Evolutionary conservation across 2,113 vertebrate species (phyloP).

Genomic region (Carassius gibelio): DNA sequence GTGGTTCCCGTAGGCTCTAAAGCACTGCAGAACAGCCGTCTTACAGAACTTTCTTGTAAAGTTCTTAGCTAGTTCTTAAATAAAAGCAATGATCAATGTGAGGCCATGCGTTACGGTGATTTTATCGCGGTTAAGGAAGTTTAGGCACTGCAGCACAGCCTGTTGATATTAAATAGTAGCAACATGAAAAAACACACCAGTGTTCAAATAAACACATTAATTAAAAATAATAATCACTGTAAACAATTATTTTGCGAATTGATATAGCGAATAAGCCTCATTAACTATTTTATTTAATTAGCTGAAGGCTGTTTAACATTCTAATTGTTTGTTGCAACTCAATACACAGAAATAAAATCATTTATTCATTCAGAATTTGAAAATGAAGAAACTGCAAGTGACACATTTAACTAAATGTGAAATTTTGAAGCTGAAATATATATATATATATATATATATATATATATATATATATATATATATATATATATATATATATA

Average conservation of each 20-base stretch:
- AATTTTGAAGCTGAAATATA: not conserved
- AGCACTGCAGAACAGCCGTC: not conserved
- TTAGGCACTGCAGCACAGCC: not conserved
- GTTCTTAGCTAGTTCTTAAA: not conserved
- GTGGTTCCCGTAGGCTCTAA: conserved; percentile 27
- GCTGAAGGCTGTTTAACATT: not conserved
- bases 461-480: too few relatives aligned
- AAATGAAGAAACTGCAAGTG: not conserved
- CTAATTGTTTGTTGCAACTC: not conserved
- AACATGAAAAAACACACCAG: not conserved
- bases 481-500: too few relatives aligned
- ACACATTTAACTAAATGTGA: not conserved
- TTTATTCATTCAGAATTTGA: not conserved
- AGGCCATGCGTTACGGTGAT: not conserved
- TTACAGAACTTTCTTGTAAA: not conserved
- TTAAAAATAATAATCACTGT: not conserved
- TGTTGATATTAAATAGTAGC: not conserved
- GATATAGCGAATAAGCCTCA: not conserved
- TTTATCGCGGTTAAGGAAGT: too few relatives aligned
- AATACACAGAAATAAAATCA: not conserved
- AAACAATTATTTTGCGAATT: not conserved
- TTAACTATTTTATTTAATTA: not conserved
- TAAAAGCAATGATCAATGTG: not conserved
- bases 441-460: too few relatives aligned
- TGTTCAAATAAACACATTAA: not conserved